Percentiles rank a stretch among this genome's conserved stretches.
Conservation (phyloP, 2,113 vertebrate genomes). For the Cromileptes altivelis region DNA sequence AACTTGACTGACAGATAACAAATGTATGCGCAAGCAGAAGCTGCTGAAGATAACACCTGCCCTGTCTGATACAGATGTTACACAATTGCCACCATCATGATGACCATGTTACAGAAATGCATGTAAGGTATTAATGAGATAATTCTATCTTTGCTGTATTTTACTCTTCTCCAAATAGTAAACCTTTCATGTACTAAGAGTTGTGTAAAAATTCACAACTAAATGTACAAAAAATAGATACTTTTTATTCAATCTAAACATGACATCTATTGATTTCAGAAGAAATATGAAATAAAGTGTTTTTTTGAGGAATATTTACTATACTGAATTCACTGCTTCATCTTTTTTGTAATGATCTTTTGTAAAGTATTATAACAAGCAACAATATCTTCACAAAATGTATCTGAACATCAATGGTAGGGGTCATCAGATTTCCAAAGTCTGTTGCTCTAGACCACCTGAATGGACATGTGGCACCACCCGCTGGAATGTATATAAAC, state of each 20-base stretch:
- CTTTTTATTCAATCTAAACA: no score
- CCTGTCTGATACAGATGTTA: neutral
- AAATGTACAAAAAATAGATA: neutral
- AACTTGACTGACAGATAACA: neutral
- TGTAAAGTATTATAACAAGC: neutral
- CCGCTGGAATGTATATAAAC: constrained; percentile 16
- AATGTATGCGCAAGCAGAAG: neutral
- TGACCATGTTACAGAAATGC: neutral
- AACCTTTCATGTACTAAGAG: neutral
- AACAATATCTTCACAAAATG: neutral
- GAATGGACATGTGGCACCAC: constrained; percentile 25
- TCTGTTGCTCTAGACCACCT: no score
- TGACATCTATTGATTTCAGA: neutral
- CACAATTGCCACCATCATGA: neutral
- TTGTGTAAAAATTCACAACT: neutral
- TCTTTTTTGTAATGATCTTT: no score
- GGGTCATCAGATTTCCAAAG: neutral
- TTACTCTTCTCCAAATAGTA: neutral
- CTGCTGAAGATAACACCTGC: neutral
- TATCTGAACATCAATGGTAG: neutral
- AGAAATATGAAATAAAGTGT: neutral
- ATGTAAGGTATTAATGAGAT: neutral
- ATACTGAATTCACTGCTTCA: neutral
- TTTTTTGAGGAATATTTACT: neutral
- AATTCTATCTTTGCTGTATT: neutral